A percentile compares a stretch with the other conserved stretches of the same genome.
Evolutionary conservation across 2,888 invertebrate genomes (phyloP).

Genomic region (Ecdyonurus torrentis): DNA sequence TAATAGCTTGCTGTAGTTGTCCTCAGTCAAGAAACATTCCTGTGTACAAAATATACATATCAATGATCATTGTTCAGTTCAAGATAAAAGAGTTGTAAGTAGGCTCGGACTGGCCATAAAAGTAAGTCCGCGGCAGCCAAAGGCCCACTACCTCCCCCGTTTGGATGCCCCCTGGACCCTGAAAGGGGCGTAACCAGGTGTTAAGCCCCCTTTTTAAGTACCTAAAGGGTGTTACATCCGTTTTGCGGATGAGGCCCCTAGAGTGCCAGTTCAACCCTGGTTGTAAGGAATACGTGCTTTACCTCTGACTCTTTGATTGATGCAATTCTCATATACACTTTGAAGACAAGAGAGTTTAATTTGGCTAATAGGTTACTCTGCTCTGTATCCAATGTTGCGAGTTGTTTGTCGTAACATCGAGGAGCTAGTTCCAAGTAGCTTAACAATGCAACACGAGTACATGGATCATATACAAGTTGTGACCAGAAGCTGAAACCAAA

Average conservation of each 20-base stretch:
- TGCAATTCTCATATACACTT: slow-evolving; percentile 56
- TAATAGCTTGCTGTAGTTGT: slow-evolving; percentile 47
- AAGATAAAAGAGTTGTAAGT: no score
- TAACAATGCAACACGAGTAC: slow-evolving; percentile 43
- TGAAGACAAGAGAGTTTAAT: slow-evolving; percentile 38
- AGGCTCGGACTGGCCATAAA: no score
- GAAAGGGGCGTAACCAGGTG: no score
- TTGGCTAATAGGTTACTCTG: slow-evolving; percentile 40
- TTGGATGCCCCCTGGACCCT: no score
- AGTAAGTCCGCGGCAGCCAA: no score
- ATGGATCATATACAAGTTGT: slow-evolving; percentile 44
- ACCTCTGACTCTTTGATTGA: slow-evolving; percentile 64
- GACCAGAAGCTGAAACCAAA: slow-evolving; percentile 18
- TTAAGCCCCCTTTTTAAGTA: no score
- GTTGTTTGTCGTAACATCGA: slow-evolving; percentile 40
- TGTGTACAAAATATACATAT: slow-evolving; percentile 13
- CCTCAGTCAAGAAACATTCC: slow-evolving; percentile 42
- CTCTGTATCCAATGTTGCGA: slow-evolving; percentile 25
- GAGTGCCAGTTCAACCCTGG: no score
- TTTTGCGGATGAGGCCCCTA: no score
- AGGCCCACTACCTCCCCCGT: no score
- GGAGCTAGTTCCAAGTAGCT: slow-evolving; percentile 59
- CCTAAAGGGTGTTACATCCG: no score
- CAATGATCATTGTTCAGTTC: no score
- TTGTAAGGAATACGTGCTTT: slow-evolving; percentile 13